Percentiles rank a stretch among this genome's conserved stretches.
Evolutionary conservation across 2,113 vertebrate species (phyloP).

Genomic region (Arvicanthis niloticus): DNA sequence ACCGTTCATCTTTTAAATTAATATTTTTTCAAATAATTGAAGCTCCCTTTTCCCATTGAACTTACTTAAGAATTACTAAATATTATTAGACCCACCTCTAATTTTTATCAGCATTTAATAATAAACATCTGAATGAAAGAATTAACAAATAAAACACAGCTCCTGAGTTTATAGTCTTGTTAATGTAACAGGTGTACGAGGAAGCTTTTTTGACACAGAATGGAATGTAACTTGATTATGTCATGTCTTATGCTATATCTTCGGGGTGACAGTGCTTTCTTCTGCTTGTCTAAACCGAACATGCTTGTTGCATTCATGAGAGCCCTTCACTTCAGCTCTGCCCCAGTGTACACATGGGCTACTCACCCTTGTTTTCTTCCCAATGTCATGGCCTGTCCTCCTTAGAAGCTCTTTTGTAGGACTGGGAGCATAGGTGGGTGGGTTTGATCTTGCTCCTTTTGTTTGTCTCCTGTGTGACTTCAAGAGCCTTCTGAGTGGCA

Average conservation of each 20-base stretch:
- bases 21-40: not conserved
- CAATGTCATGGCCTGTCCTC: not conserved
- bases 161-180: not conserved
- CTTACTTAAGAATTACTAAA: not conserved
- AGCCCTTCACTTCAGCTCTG: not conserved
- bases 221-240: not conserved
- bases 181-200: not conserved
- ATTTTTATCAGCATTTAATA: not conserved
- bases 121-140: slow-evolving; percentile 17
- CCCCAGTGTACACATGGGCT: not conserved
- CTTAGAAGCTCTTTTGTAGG: not conserved
- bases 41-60: not conserved
- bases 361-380: not conserved
- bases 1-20: not conserved
- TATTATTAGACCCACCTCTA: not conserved
- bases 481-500: not conserved
- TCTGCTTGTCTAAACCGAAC: not conserved
- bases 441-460: not conserved
- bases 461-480: not conserved
- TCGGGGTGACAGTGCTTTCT: not conserved
- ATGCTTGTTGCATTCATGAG: not conserved
- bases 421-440: not conserved
- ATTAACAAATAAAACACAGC: not conserved
- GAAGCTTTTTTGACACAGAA: not conserved
- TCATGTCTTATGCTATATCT: not conserved